A percentile compares a stretch with the other conserved stretches of the same genome.
Conservation (phyloP, 2,113 vertebrate genomes). For the Urocynchramus pylzowi region DNA sequence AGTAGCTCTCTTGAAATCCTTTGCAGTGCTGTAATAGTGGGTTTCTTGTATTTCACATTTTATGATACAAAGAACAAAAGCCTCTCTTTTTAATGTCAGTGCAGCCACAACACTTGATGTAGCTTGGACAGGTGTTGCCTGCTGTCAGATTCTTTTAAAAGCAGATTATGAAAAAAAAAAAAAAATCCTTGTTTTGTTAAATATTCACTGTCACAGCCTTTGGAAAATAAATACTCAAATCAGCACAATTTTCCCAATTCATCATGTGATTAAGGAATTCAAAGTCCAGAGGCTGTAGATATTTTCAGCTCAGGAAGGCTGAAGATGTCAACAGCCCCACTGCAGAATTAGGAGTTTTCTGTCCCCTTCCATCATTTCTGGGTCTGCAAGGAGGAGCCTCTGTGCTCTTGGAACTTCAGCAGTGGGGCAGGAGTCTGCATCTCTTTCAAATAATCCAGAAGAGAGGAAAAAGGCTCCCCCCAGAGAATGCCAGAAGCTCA, state of each 20-base stretch:
- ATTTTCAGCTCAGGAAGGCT: background rate
- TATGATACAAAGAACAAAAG: background rate
- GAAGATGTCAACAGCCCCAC: background rate
- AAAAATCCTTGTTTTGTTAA: background rate
- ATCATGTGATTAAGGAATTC: background rate
- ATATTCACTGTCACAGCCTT: background rate
- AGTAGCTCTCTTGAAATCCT: rapidly evolving
- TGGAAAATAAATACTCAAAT: background rate
- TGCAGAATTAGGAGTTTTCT: background rate
- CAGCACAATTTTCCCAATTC: background rate
- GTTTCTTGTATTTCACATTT: background rate
- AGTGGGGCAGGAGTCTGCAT: background rate
- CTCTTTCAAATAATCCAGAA: background rate
- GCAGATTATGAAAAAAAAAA: background rate
- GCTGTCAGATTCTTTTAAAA: background rate
- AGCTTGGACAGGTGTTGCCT: background rate
- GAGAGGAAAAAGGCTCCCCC: background rate
- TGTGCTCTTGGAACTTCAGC: background rate
- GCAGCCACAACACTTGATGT: background rate
- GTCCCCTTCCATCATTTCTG: background rate
- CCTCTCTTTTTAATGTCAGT: background rate
- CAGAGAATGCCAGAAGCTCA: background rate
- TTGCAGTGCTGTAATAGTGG: background rate
- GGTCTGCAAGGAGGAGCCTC: background rate
- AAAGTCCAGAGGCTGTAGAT: background rate